Base-by-base conservation (phyloP, 2,888 invertebrate species). In the Cataglyphis albicans region DNA sequence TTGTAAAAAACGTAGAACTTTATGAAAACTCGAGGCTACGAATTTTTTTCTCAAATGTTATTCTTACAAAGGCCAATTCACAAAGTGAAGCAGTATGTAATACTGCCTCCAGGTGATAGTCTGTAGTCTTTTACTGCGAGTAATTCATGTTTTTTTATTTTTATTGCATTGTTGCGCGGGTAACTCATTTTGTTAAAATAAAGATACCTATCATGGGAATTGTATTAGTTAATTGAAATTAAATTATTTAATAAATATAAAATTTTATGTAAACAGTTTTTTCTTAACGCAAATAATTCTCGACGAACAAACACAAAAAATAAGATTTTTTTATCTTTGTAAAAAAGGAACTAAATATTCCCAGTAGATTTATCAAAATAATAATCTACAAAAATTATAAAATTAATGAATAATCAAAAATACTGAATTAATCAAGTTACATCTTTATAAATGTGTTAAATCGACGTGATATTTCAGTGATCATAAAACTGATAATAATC, bases 401-500 rank as follows among this genome's bases (percentile, higher is more conserved):
- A n/a, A 61, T 29, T 15, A 73, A 38, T 52, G 0, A 57, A 7
- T 15, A 57, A 67, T 64, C 38, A 59, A 68, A 68, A 32, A 25
- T 32, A 41, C 9, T 3, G 44, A 57, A 29, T 10, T 41, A 21
- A 3, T 64, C 1, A 55, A 59, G 3, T 55, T 38, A 65, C 25
- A 12, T 55, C 29, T 44, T 41, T 65, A 41, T 57, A 64, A 25
- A 12, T 6, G 41, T 15, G 25, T 41, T 41, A 15, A 68, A 59
- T n/a, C 59, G 21, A 41, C 15, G 5, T 25, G 68, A 18, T 32
- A 44, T 59, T 44, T 57, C 9, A 57, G 15, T 44, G 12, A 32
- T 25, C 7, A 21, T 67, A 78, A 68, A 78, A 32, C 41, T 41
- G 68, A 21, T 57, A 78, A 57, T 70, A 44, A 70, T 80, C 70